Base-by-base conservation (phyloP, 2,888 invertebrate species). In the Platycheirus rosarum region DNA sequence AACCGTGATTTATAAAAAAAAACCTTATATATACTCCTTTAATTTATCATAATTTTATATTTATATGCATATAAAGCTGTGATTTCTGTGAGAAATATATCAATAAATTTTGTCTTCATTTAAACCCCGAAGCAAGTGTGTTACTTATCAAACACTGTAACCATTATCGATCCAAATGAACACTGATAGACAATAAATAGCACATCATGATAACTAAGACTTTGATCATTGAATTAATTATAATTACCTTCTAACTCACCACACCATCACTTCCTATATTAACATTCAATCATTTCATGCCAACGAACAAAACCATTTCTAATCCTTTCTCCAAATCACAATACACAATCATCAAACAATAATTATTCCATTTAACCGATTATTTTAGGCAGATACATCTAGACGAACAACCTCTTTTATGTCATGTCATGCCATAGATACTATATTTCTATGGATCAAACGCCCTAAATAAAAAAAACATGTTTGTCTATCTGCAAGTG, bases 371-470 rank as follows among this genome's bases (percentile, higher is more conserved):
- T 57, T 57, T 57, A 57, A 40, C 40, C 23, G 14, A 55, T 40
- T 14, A 55, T 40, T 23, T 20, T n/a, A n/a, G n/a, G n/a, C n/a
- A 18, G 16, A 32, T 49, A 57, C 4, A 57, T 57, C 57, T 57
- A 57, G 40, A 57, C 23, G 40, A 57, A 40, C 40, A 40, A 57
- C 57, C 57, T 40, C 40, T 57, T 57, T 57, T 57, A 26, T 57
- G 37, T 57, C 11, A 26, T 14, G 14, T 14, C 40, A 40, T 11
- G 40, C 5, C 40, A 55, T 14, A 35, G 20, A 55, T 20, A 51
- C 14, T 1, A 32, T 0, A 51, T 51, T 16, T 51, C 16, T 14
- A 53, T n/a, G n/a, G n/a, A n/a, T n/a, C n/a, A n/a, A n/a, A n/a
- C n/a, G n/a, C n/a, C n/a, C n/a, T n/a, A n/a, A n/a, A n/a, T n/a